phyloP scores from a whole-genome alignment of 1,140 invertebrate species.

The Bombus haemorrhoidalis region DNA sequence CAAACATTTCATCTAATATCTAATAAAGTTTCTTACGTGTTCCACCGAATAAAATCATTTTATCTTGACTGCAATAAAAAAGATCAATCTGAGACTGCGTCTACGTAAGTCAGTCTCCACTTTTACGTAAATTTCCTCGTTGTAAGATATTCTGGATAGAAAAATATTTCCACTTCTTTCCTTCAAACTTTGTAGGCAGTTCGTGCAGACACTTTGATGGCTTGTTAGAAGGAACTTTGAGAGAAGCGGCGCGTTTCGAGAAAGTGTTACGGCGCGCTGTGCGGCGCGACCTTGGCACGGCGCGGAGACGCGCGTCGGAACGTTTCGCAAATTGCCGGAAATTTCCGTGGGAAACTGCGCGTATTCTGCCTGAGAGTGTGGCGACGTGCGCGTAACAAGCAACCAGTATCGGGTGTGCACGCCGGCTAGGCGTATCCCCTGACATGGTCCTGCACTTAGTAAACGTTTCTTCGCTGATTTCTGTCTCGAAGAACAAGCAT shows the following conservation, averaged over 20 bases:
- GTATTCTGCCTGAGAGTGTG: constrained; percentile 50
- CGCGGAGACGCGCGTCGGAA: constrained; percentile 69
- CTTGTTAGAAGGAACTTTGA: not conserved
- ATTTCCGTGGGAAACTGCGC: constrained; percentile 76
- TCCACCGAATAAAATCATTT: not conserved
- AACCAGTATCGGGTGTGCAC: constrained; percentile 36
- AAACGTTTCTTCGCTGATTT: not conserved
- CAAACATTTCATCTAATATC: no score
- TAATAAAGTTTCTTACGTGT: not conserved
- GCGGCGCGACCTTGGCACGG: constrained; percentile 71
- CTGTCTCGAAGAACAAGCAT: no score
- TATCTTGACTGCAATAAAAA: not conserved
- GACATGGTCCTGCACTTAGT: constrained; percentile 48
- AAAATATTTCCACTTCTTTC: not conserved
- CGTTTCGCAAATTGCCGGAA: constrained; percentile 78
- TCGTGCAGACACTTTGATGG: no score
- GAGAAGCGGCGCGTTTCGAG: constrained; percentile 43
- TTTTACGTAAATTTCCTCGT: not conserved
- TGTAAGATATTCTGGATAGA: no score
- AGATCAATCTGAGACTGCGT: no score
- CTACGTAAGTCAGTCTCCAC: not conserved
- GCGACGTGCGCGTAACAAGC: constrained; percentile 58
- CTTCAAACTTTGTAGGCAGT: not conserved
- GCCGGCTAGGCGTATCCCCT: constrained; percentile 30
- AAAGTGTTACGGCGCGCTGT: constrained; percentile 60